phyloP scores from a whole-genome alignment of 1,140 invertebrate species.

The Potamilus streckersoni region DNA sequence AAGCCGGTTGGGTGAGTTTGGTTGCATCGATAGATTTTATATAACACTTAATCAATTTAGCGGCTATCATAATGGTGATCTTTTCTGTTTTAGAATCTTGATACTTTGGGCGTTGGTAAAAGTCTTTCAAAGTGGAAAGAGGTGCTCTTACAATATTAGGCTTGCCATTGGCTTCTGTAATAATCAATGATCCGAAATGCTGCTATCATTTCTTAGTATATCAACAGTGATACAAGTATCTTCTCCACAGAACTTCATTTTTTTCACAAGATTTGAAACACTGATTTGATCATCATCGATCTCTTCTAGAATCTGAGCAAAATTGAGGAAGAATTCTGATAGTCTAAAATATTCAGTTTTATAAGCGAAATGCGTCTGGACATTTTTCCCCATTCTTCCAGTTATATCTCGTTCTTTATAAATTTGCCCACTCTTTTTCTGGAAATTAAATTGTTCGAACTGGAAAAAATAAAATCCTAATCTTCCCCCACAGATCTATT shows the following conservation, averaged over 20 bases:
- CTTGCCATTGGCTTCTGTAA: conserved; percentile 21
- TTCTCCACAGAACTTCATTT: conserved; percentile 22
- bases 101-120: conserved; percentile 6
- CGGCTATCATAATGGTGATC: conserved; percentile 16
- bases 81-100: not conserved
- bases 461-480: conserved; percentile 14
- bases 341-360: conserved; percentile 12
- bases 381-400: conserved; percentile 24
- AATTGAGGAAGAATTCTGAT: conserved; percentile 18
- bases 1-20: conserved; percentile 8
- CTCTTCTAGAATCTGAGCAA: conserved; percentile 9
- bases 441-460: conserved; percentile 29
- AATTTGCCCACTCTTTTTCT: conserved; percentile 5
- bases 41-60: conserved; percentile 16
- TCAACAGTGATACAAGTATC: conserved; percentile 10
- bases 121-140: conserved; percentile 17
- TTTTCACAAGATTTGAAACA: conserved; percentile 17
- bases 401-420: conserved; percentile 15
- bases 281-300: conserved; percentile 34
- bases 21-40: conserved; percentile 3
- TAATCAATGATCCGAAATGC: conserved; percentile 20
- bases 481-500: conserved; percentile 3
- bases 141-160: conserved; percentile 17
- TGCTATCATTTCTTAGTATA: conserved; percentile 31
- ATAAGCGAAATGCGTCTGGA: conserved; percentile 1